Percentiles rank a stretch among this genome's conserved stretches.
Conservation (phyloP, 2,888 invertebrate species). For the Oligia latruncula region DNA sequence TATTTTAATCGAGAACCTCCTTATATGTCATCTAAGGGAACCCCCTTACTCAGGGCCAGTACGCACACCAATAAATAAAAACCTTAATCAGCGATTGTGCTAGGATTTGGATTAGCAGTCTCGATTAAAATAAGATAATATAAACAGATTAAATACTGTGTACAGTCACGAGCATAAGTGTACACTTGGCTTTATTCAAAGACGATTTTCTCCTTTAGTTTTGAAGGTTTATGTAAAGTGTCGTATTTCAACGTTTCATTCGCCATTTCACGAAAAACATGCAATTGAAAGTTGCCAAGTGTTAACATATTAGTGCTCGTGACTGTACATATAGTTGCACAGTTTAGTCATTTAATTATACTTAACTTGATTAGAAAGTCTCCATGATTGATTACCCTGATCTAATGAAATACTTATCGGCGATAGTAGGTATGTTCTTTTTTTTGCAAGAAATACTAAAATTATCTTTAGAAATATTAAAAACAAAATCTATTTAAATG, state of each 20-base stretch:
- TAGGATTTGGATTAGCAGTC: background rate
- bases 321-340: no score
- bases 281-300: no score
- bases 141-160: background rate
- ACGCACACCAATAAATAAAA: background rate
- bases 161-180: no score
- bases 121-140: slow-evolving; percentile 3
- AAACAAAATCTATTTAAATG: background rate
- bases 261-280: no score
- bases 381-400: background rate
- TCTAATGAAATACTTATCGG: background rate
- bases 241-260: no score
- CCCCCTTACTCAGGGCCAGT: background rate
- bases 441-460: background rate
- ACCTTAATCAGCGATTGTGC: background rate
- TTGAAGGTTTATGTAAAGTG: no score
- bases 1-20: no score
- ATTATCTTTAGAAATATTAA: background rate
- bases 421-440: background rate
- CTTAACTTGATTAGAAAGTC: background rate
- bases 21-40: background rate
- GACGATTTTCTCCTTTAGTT: no score
- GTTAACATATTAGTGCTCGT: no score
- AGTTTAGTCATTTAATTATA: background rate
- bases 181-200: no score